phyloP scores from a whole-genome alignment of 64 coral and sea anemone species.

The Montipora sp. region DNA sequence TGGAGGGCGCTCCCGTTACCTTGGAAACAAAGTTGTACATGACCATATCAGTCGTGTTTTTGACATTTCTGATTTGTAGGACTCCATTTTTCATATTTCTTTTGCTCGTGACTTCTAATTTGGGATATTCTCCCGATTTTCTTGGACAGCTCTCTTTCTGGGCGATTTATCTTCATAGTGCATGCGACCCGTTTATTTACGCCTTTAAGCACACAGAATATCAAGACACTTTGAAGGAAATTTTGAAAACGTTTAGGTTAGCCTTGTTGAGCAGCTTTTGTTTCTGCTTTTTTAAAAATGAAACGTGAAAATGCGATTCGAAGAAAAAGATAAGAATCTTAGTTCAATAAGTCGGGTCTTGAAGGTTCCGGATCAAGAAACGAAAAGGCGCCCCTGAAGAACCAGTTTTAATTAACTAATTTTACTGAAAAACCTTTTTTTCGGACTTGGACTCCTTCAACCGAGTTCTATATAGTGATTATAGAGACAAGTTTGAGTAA shows the following conservation, averaged over 20 bases:
- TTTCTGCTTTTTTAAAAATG: background rate
- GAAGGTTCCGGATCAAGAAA: too few relatives aligned
- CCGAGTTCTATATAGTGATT: too few relatives aligned
- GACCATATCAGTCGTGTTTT: conserved; percentile 67
- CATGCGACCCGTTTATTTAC: conserved; percentile 93
- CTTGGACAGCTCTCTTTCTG: conserved; percentile 92
- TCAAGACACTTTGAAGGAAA: conserved; percentile 80
- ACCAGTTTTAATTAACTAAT: too few relatives aligned
- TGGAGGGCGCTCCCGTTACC: conserved; percentile 42
- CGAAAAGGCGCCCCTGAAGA: too few relatives aligned
- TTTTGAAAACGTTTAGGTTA: conserved; percentile 35
- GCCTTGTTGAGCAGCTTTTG: conserved; percentile 30
- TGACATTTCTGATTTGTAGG: conserved; percentile 83
- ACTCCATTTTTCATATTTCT: conserved; percentile 92
- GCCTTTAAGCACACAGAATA: conserved; percentile 90
- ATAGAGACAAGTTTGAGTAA: too few relatives aligned
- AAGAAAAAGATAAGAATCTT: background rate
- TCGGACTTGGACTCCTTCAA: too few relatives aligned
- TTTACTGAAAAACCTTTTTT: too few relatives aligned
- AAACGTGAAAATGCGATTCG: background rate
- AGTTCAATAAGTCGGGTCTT: too few relatives aligned
- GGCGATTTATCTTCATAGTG: conserved; percentile 96
- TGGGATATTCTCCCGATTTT: conserved; percentile 65
- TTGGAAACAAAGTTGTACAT: conserved; percentile 60
- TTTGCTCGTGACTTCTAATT: conserved; percentile 54